phyloP scores from a whole-genome alignment of 1,140 invertebrate species.

The Manduca sexta region DNA sequence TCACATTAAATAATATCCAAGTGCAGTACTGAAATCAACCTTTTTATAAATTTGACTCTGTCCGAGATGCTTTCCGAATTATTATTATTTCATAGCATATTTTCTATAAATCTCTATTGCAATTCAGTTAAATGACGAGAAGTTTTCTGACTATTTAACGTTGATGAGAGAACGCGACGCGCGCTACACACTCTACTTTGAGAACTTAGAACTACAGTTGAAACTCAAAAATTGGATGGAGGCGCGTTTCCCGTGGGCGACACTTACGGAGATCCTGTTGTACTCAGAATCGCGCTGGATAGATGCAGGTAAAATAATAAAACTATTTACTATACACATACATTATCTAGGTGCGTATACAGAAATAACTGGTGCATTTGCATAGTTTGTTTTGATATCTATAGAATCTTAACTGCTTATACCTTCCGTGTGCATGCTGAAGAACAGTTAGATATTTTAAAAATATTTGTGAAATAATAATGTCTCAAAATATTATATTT shows the following conservation, averaged over 20 bases:
- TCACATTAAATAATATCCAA: too few species aligned
- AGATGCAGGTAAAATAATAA: slow-evolving; percentile 42
- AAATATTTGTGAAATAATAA: too few species aligned
- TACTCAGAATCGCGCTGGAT: slow-evolving; percentile 58
- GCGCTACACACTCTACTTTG: slow-evolving; percentile 57
- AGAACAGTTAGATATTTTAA: neutral
- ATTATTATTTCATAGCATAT: too few species aligned
- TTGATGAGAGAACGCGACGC: slow-evolving; percentile 60
- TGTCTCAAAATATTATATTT: too few species aligned
- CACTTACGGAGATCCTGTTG: slow-evolving; percentile 44
- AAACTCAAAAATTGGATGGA: slow-evolving; percentile 45
- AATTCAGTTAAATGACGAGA: slow-evolving; percentile 38
- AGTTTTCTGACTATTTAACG: slow-evolving; percentile 50
- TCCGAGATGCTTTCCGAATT: too few species aligned
- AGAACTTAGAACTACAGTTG: slow-evolving; percentile 55
- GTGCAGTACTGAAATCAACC: too few species aligned
- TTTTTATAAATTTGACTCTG: too few species aligned
- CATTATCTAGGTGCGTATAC: too few species aligned
- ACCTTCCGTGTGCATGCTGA: neutral
- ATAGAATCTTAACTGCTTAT: too few species aligned
- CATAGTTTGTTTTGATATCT: too few species aligned
- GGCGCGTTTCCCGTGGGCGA: slow-evolving; percentile 21
- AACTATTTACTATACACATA: neutral
- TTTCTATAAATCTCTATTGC: slow-evolving; percentile 8
- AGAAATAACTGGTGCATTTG: too few species aligned